Evolutionary conservation across 2,113 vertebrate genomes (phyloP), one percentile per base, ranked within the genome.

Genomic region (Festucalex cinctus): DNA sequence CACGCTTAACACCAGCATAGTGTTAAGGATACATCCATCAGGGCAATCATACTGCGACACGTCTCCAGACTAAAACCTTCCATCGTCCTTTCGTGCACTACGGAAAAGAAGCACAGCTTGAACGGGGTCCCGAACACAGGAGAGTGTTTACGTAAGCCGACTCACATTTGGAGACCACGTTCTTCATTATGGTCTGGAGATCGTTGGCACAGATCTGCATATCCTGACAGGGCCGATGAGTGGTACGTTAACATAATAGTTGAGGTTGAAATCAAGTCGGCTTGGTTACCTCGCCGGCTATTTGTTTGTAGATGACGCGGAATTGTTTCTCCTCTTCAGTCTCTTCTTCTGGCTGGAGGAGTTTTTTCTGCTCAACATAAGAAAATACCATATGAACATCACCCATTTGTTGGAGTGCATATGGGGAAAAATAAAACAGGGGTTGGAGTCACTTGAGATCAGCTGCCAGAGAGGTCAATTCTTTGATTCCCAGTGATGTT

Each of bases 151-250:
- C 48, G 43, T 4, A 7, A 26, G 36, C 16, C 1, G 36, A 82
- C 95, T 94, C 87, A 99, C 97, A 87, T 93, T 94, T 98, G 79
- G 92, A 84, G 35, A 98, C 83, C 0, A 95, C 94, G 0, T 90
- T 94, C 78, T 94, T 98, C 77, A 98, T 93, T 80, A 99, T 84
- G 0, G 81, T 93, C 81, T 90, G 94, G 59, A 99, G 94, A 82
- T 99, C 97, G n/a, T 94, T 94, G 68, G 96, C 95, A 57, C 92
- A 94, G 84, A 99, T 93, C 82, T 99, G 93, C 96, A 99, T 96
- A 74, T 99, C 97, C 97, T 99, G 83, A 73, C 19, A 58, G 68
- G 75, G 69, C 20, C 5, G 36, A 19, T 28, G 19, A 35, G 6
- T 13, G 28, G n/a, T 39, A 5, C 9, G 5, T 49, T 10, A 20